Percentiles rank a stretch among this genome's conserved stretches.
phyloP scores from a whole-genome alignment of 2,888 invertebrate species.

The Caenorhabditis sp. region DNA sequence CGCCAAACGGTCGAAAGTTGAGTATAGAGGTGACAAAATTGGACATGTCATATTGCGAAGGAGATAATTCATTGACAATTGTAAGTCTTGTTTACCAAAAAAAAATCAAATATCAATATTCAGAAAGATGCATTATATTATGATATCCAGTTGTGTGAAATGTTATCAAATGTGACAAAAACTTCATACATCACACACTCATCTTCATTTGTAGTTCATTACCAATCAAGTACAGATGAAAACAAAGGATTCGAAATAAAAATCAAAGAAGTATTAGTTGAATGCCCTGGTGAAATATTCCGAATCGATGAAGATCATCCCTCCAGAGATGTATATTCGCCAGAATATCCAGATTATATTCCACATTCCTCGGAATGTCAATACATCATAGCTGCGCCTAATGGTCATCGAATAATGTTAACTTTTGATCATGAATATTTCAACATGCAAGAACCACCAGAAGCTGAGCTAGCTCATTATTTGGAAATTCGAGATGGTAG shows the following conservation, averaged over 20 bases:
- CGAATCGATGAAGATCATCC: constrained; percentile 51
- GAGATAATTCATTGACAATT: neutral
- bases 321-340: constrained; percentile 46
- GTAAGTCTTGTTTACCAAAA: neutral
- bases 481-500: neutral
- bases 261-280: constrained; percentile 54
- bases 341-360: constrained; percentile 57
- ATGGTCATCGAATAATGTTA: constrained; percentile 78
- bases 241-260: constrained; percentile 53
- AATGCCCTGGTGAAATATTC: constrained; percentile 54
- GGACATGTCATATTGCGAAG: neutral
- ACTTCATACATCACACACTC: neutral
- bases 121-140: no score
- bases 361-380: constrained; percentile 79
- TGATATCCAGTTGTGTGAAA: neutral
- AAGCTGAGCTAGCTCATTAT: neutral
- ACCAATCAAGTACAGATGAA: neutral
- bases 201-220: neutral
- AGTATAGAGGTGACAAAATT: neutral
- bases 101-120: no score
- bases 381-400: constrained; percentile 80
- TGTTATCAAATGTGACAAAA: neutral
- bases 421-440: constrained; percentile 52
- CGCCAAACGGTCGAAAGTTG: neutral
- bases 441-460: constrained; percentile 6